A percentile compares a stretch with the other conserved stretches of the same genome.
Evolutionary conservation across 1,140 invertebrate species (phyloP).

Genomic region (Rhagoletis zephyria): DNA sequence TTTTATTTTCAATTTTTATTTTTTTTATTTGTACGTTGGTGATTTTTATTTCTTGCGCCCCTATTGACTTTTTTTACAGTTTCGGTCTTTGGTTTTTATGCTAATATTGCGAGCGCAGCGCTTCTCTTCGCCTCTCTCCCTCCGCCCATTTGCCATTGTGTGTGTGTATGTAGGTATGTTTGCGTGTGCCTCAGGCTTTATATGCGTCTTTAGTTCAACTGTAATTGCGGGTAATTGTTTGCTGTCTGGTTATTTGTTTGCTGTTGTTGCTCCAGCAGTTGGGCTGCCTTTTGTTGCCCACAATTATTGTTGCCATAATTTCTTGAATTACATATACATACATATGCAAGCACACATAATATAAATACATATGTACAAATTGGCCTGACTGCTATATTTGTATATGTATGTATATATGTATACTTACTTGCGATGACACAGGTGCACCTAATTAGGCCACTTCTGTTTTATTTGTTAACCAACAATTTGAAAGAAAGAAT

Average conservation of each 20-base stretch:
- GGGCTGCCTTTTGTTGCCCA: background rate
- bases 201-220: background rate
- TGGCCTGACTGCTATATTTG: background rate
- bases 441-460: slow-evolving; percentile 56
- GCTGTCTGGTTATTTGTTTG: slow-evolving; percentile 41
- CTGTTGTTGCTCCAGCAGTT: background rate
- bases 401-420: background rate
- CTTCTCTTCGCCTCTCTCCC: background rate
- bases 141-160: background rate
- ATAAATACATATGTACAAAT: background rate
- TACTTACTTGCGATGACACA: slow-evolving; percentile 54
- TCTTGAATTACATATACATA: background rate
- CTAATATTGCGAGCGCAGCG: background rate
- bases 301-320: background rate
- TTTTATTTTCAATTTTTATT: background rate
- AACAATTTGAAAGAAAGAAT: slow-evolving; percentile 35
- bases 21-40: too few relatives aligned
- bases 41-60: too few relatives aligned
- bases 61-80: too few relatives aligned
- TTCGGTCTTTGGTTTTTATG: background rate
- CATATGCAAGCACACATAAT: too few relatives aligned
- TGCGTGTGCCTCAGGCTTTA: background rate
- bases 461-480: slow-evolving; percentile 53
- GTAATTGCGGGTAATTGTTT: slow-evolving; percentile 46
- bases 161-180: background rate